Evolutionary conservation across 2,888 invertebrate genomes (phyloP).

Genomic region (Phrixothrix hirtus): DNA sequence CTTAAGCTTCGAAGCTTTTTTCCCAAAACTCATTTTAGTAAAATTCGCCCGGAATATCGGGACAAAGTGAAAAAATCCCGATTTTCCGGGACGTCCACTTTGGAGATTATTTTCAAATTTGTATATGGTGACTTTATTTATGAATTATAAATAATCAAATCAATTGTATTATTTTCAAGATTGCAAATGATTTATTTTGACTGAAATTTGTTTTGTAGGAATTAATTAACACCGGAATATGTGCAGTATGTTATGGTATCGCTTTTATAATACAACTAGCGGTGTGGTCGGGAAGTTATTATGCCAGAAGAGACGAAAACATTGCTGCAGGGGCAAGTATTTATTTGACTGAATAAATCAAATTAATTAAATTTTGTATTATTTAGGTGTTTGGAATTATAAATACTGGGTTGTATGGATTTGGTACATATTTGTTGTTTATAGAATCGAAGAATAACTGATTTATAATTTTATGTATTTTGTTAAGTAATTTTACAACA

Average conservation of each 20-base stretch:
- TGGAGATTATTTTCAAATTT: too few species aligned
- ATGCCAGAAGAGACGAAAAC: constrained; percentile 60
- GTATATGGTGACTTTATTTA: too few species aligned
- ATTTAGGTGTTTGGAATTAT: constrained; percentile 78
- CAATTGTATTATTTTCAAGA: too few species aligned
- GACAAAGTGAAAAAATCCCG: too few species aligned
- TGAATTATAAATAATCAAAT: too few species aligned
- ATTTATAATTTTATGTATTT: too few species aligned
- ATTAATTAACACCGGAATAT: constrained; percentile 72
- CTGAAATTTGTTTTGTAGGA: constrained; percentile 69
- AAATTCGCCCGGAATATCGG: too few species aligned
- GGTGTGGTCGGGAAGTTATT: constrained; percentile 52
- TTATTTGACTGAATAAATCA: not conserved
- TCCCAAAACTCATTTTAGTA: too few species aligned
- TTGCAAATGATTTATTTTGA: too few species aligned
- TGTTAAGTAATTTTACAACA: too few species aligned
- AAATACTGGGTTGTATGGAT: constrained; percentile 78
- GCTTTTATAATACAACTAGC: constrained; percentile 81
- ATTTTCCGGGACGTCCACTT: too few species aligned
- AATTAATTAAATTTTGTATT: not conserved
- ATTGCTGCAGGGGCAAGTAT: constrained; percentile 77
- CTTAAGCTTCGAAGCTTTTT: too few species aligned
- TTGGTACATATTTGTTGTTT: constrained; percentile 75
- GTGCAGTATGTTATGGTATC: constrained; percentile 73
- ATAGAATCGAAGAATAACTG: constrained; percentile 67